A percentile compares a stretch with the other conserved stretches of the same genome.
Conservation (phyloP, 2,888 invertebrate species). For the Prosopocoilus inquinatus region DNA sequence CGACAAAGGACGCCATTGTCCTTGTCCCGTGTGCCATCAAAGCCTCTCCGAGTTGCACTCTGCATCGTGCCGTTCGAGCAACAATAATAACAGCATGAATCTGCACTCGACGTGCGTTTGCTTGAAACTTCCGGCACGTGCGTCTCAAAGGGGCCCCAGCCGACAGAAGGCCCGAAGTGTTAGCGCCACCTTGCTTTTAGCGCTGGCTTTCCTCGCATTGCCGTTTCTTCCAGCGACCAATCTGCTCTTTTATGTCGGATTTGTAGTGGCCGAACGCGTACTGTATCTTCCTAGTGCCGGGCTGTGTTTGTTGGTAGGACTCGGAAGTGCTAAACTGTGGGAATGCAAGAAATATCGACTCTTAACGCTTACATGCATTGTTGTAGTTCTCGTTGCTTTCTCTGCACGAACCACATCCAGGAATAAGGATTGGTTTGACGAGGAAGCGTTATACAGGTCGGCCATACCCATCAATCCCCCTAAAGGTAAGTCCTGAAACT, state of each 20-base stretch:
- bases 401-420: constrained; percentile 76
- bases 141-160: constrained; percentile 15
- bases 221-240: constrained; percentile 96
- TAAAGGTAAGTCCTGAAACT: constrained; percentile 81
- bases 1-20: constrained; percentile 41
- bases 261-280: constrained; percentile 95
- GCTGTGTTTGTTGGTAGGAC: constrained; percentile 83
- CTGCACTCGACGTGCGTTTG: constrained; percentile 55
- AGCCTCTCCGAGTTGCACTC: constrained; percentile 67
- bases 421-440: constrained; percentile 89
- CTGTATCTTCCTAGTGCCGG: constrained; percentile 96
- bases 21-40: constrained; percentile 69
- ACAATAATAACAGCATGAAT: constrained; percentile 68
- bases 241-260: constrained; percentile 96
- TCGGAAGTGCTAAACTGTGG: constrained; percentile 64
- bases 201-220: constrained; percentile 76
- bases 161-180: constrained; percentile 21
- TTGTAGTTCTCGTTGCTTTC: constrained; percentile 63
- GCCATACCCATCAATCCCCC: constrained; percentile 92
- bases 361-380: constrained; percentile 53
- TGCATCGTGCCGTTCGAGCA: constrained; percentile 65
- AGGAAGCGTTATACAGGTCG: constrained; percentile 89
- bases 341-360: constrained; percentile 45
- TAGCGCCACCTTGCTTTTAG: constrained; percentile 53
- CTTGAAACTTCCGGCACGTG: constrained; percentile 35